Conservation (phyloP, 2,888 invertebrate genomes). For the Tillus elongatus region DNA sequence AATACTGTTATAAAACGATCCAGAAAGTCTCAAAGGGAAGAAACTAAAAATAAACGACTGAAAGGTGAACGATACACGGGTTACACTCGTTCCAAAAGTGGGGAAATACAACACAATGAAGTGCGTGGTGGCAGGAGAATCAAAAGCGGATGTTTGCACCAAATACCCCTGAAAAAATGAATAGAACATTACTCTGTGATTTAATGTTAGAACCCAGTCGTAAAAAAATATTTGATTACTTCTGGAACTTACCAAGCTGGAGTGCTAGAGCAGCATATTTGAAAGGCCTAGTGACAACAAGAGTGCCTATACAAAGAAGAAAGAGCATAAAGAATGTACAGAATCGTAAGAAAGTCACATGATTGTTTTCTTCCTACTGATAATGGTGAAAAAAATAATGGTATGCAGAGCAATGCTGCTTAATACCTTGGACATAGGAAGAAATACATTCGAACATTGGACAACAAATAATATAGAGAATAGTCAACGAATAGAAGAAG, state of each 20-base stretch:
- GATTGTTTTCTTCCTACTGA: slow-evolving; percentile 2
- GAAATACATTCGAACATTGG: slow-evolving; percentile 2
- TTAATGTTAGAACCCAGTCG: slow-evolving; percentile 2
- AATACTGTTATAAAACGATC: neutral
- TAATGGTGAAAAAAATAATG: slow-evolving; percentile 3
- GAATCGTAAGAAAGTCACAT: slow-evolving; percentile 2
- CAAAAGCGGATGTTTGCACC: slow-evolving; percentile 1
- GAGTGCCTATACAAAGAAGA: slow-evolving; percentile 1
- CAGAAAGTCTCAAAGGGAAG: slow-evolving; percentile 1
- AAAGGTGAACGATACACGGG: slow-evolving; percentile 2
- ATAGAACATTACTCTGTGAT: slow-evolving; percentile 2
- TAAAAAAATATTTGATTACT: neutral
- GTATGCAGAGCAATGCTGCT: slow-evolving; percentile 2
- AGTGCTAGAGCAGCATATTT: slow-evolving; percentile 1
- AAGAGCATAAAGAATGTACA: neutral
- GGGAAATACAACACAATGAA: neutral
- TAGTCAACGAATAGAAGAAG: neutral
- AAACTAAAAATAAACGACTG: neutral
- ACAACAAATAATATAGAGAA: neutral
- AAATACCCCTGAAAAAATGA: slow-evolving; percentile 2
- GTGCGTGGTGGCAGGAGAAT: neutral
- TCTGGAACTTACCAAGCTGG: slow-evolving; percentile 2
- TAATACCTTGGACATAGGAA: slow-evolving; percentile 1
- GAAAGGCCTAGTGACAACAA: slow-evolving; percentile 2
- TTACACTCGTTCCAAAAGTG: slow-evolving; percentile 1